Conservation (phyloP, 2,888 invertebrate species). For the Oxycera nigricornis region DNA sequence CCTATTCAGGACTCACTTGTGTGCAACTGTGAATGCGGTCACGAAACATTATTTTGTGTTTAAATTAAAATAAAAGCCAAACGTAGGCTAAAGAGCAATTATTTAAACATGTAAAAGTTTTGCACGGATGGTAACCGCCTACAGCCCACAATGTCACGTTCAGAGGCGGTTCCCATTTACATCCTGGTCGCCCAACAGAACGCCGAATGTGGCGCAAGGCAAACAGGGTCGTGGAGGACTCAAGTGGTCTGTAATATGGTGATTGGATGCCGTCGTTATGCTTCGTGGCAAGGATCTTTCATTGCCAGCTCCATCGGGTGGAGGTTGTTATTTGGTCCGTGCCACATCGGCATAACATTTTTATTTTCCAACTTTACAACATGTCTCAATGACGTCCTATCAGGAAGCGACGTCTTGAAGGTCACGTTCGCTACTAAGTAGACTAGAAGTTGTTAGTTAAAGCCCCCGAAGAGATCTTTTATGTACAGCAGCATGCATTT, state of each 20-base stretch:
- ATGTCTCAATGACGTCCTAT: constrained; percentile 32
- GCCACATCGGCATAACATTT: constrained; percentile 15
- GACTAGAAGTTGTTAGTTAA: background rate
- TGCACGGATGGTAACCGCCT: constrained; percentile 40
- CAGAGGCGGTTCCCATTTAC: constrained; percentile 46
- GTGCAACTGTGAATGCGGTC: constrained; percentile 14
- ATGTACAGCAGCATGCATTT: background rate
- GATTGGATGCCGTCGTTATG: constrained; percentile 42
- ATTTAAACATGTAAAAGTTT: constrained; percentile 32
- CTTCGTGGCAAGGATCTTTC: constrained; percentile 14
- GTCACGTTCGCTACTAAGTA: constrained; percentile 20
- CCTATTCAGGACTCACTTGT: background rate
- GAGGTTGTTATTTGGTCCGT: constrained; percentile 10
- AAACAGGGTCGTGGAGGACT: constrained; percentile 37
- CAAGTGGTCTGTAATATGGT: constrained; percentile 41
- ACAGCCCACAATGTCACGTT: constrained; percentile 45
- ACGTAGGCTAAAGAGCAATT: background rate
- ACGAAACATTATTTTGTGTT: constrained; percentile 19
- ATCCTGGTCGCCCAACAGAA: constrained; percentile 33
- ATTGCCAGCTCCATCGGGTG: background rate
- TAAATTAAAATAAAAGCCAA: constrained; percentile 30
- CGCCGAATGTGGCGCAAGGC: constrained; percentile 36
- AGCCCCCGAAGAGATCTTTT: background rate
- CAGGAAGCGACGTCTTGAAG: constrained; percentile 25
- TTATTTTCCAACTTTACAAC: constrained; percentile 29